phyloP scores from a whole-genome alignment of 2,888 invertebrate species.

The Eupithecia subfuscata region DNA sequence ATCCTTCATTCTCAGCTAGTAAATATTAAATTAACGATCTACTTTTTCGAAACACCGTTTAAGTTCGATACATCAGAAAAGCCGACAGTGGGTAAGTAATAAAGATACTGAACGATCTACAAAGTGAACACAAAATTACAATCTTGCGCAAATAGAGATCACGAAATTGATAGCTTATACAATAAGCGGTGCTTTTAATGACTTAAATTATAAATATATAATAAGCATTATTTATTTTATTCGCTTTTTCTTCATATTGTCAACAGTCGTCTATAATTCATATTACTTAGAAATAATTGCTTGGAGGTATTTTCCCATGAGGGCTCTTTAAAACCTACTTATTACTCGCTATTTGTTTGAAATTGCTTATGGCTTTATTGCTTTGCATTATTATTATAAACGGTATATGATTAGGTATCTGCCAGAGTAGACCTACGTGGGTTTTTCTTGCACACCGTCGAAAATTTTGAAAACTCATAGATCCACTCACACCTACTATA shows the following conservation, averaged over 20 bases:
- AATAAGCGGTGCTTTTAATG: constrained; percentile 56
- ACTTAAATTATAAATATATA: constrained; percentile 51
- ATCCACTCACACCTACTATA: too few relatives aligned
- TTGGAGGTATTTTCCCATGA: constrained; percentile 67
- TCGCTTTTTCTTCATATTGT: constrained; percentile 65
- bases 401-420: constrained; percentile 43
- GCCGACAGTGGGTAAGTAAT: constrained; percentile 29
- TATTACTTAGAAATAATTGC: constrained; percentile 66
- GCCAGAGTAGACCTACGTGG: constrained; percentile 2
- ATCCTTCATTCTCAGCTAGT: constrained; percentile 23
- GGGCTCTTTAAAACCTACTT: constrained; percentile 49
- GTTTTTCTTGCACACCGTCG: constrained; percentile 18
- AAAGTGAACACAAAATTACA: constrained; percentile 51
- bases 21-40: constrained; percentile 31
- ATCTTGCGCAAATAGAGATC: constrained; percentile 54
- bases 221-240: neutral
- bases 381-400: constrained; percentile 46
- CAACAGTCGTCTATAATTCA: constrained; percentile 68
- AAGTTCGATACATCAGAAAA: constrained; percentile 33
- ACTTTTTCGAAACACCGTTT: constrained; percentile 21
- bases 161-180: constrained; percentile 53
- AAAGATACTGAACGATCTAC: constrained; percentile 43
- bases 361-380: constrained; percentile 56
- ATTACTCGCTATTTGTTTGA: constrained; percentile 56
- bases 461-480: neutral